Conservation (phyloP, 2,888 invertebrate genomes). For the Doris montereyensis region DNA sequence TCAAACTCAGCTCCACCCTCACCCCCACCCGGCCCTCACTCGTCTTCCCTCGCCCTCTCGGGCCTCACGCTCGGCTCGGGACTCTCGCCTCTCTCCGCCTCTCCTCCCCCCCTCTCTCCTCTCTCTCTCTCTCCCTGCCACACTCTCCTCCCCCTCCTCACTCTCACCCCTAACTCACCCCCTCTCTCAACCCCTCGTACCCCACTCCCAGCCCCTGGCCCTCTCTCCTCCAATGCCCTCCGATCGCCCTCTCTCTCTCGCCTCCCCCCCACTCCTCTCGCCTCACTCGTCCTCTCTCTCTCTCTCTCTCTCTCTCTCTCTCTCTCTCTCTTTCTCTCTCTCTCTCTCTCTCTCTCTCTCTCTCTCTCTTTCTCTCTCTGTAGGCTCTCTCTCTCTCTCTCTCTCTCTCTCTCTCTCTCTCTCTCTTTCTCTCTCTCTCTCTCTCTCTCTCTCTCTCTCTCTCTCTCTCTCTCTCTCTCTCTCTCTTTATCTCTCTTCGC, state of each 20-base stretch:
- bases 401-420: background rate
- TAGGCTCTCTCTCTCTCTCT: background rate
- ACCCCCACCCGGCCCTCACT: too few species aligned
- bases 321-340: background rate
- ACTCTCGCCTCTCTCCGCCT: too few species aligned
- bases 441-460: background rate
- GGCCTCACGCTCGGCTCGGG: too few species aligned
- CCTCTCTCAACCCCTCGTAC: background rate
- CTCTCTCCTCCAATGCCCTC: background rate
- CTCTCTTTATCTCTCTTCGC: background rate
- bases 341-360: background rate
- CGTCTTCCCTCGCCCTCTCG: too few species aligned
- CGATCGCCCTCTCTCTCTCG: background rate
- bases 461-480: background rate
- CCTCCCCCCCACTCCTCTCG: background rate
- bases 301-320: constrained; percentile 11
- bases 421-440: background rate
- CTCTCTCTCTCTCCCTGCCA: too few species aligned
- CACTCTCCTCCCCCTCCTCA: too few species aligned
- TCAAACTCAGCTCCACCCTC: too few species aligned
- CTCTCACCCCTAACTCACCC: too few species aligned
- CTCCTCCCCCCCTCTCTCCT: too few species aligned
- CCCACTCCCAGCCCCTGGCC: background rate
- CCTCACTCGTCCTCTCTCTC: background rate
- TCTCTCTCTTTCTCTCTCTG: background rate